Conservation (phyloP, 2,888 invertebrate genomes). For the Ischnus inquisitorius region DNA sequence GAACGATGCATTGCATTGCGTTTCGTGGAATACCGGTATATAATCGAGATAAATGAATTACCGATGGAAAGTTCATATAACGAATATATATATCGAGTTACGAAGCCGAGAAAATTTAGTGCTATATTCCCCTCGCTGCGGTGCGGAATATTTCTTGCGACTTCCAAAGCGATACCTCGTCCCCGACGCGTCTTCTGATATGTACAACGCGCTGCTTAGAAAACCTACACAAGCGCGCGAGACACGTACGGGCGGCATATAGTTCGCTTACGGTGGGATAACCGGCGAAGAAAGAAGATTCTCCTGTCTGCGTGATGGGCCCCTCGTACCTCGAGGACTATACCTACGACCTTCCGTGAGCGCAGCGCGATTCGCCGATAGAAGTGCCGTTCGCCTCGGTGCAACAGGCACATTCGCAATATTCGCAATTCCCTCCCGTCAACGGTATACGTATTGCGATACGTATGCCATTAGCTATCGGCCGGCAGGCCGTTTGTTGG, state of each 20-base stretch:
- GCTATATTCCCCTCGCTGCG: conserved; percentile 35
- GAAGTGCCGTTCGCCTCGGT: conserved; percentile 60
- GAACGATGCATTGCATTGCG: neutral
- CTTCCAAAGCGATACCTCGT: conserved; percentile 37
- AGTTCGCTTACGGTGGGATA: conserved; percentile 42
- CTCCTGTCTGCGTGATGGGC: conserved; percentile 57
- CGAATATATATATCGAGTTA: conserved; percentile 50
- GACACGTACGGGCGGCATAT: conserved; percentile 20
- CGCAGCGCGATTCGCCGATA: conserved; percentile 55
- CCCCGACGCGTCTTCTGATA: conserved; percentile 46
- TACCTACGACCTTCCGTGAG: conserved; percentile 65
- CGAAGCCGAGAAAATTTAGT: conserved; percentile 52
- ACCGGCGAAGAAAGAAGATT: conserved; percentile 51
- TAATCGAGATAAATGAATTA: conserved; percentile 62
- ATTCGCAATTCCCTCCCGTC: conserved; percentile 61
- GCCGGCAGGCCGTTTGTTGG: conserved; percentile 63
- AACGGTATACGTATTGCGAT: conserved; percentile 62
- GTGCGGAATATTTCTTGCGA: conserved; percentile 56
- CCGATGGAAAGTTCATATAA: conserved; percentile 59
- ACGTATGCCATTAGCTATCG: conserved; percentile 67
- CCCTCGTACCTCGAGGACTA: conserved; percentile 50
- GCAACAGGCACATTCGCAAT: conserved; percentile 56
- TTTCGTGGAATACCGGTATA: neutral
- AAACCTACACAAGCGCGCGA: conserved; percentile 12
- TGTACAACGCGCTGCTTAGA: conserved; percentile 32